phyloP scores from a whole-genome alignment of 2,797 vertebrate genomes.

The Aphelocoma californica region DNA sequence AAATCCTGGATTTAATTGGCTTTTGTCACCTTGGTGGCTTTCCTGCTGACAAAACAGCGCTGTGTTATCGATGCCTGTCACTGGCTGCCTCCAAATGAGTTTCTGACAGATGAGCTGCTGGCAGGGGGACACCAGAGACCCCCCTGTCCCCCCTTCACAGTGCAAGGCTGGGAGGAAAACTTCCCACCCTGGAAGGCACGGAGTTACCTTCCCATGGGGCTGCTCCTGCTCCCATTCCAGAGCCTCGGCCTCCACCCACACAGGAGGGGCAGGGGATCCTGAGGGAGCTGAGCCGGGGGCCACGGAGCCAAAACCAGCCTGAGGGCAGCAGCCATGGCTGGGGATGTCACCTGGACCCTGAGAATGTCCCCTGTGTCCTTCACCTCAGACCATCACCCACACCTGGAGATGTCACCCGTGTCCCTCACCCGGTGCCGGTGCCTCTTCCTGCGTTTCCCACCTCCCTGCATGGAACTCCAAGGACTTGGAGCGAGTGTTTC shows the following conservation, averaged over 20 bases:
- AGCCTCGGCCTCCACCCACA: not conserved
- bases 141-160: not conserved
- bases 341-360: not conserved
- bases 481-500: not conserved
- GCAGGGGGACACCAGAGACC: not conserved
- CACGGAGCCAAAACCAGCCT: fast-evolving
- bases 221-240: not conserved
- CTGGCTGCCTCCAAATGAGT: not conserved
- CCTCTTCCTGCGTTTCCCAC: not conserved
- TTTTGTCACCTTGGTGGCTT: not conserved
- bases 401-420: not conserved
- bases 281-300: not conserved
- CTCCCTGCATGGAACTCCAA: not conserved
- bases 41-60: not conserved
- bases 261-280: not conserved
- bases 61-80: not conserved
- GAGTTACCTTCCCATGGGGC: not conserved
- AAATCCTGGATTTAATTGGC: not conserved
- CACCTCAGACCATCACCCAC: not conserved
- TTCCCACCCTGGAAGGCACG: fast-evolving
- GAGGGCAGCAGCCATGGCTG: not conserved
- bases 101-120: not conserved
- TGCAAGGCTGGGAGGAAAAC: not conserved
- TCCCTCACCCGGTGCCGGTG: fast-evolving
- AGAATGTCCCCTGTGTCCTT: not conserved